phyloP scores from a whole-genome alignment of 2,888 invertebrate genomes.

The Agrotis ipsilon region DNA sequence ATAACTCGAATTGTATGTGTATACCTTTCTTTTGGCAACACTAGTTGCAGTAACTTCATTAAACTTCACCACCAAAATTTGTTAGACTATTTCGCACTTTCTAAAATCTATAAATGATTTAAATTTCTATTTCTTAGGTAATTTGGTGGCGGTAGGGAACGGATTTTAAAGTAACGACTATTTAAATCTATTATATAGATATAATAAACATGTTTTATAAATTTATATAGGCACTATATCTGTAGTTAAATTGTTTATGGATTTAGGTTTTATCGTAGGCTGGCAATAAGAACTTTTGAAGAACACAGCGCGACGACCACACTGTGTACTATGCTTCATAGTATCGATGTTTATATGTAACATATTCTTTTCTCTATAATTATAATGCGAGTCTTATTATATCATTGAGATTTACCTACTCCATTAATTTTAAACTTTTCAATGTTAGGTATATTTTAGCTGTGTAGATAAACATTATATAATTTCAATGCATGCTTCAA shows the following conservation, averaged over 20 bases:
- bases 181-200: slow-evolving; percentile 77
- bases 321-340: slow-evolving; percentile 59
- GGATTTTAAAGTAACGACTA: slow-evolving; percentile 68
- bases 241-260: slow-evolving; percentile 67
- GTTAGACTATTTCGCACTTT: slow-evolving; percentile 56
- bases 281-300: slow-evolving; percentile 64
- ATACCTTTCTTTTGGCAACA: slow-evolving; percentile 57
- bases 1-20: slow-evolving; percentile 65
- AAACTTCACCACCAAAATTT: slow-evolving; percentile 59
- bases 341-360: slow-evolving; percentile 75
- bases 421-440: slow-evolving; percentile 64
- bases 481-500: slow-evolving; percentile 83
- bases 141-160: slow-evolving; percentile 82
- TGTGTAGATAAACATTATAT: slow-evolving; percentile 81
- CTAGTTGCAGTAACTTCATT: slow-evolving; percentile 53
- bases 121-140: slow-evolving; percentile 66
- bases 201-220: slow-evolving; percentile 70
- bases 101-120: slow-evolving; percentile 53
- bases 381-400: slow-evolving; percentile 65
- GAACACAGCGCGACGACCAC: slow-evolving; percentile 46
- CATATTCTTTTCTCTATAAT: slow-evolving; percentile 75
- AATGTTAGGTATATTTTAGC: slow-evolving; percentile 69
- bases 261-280: slow-evolving; percentile 64
- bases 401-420: slow-evolving; percentile 64
- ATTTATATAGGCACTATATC: slow-evolving; percentile 68